These are phyloP conservation scores for Merops nubicus DNA, from an alignment of 2,113 vertebrate genomes.

Conservation along the genomic window DNA sequence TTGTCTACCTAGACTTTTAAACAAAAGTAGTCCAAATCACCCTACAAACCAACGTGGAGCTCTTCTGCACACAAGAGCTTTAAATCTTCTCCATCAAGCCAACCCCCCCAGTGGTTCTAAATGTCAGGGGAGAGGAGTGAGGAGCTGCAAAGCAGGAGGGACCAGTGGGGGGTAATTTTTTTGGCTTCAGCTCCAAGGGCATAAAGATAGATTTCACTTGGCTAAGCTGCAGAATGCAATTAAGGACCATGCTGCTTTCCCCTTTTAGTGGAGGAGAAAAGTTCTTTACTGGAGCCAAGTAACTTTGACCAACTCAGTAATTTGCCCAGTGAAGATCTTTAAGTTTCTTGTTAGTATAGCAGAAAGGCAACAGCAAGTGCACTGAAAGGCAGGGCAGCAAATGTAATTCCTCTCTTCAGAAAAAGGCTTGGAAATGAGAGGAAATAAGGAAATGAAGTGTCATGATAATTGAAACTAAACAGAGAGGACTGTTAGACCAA, in stretches of 20 bases:
- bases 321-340: background rate
- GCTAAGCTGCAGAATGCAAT: background rate
- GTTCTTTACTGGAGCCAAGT: conserved; percentile 1
- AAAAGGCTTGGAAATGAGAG: background rate
- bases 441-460: conserved; percentile 62
- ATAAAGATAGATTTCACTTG: conserved; percentile 30
- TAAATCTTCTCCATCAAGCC: background rate
- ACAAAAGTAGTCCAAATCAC: background rate
- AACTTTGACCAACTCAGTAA: background rate
- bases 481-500: background rate
- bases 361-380: background rate
- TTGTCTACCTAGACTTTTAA: background rate
- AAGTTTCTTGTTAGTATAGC: background rate
- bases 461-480: background rate
- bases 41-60: background rate
- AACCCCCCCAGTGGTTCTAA: background rate
- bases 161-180: background rate
- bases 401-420: background rate
- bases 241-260: background rate
- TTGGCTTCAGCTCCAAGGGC: background rate
- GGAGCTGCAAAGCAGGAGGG: background rate
- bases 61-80: background rate
- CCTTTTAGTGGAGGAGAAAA: background rate
- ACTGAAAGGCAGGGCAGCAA: background rate
- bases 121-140: background rate